Evolutionary conservation across 2,797 vertebrate species (phyloP), one percentile per base, ranked within the genome.

Genomic region (Anguilla anguilla): DNA sequence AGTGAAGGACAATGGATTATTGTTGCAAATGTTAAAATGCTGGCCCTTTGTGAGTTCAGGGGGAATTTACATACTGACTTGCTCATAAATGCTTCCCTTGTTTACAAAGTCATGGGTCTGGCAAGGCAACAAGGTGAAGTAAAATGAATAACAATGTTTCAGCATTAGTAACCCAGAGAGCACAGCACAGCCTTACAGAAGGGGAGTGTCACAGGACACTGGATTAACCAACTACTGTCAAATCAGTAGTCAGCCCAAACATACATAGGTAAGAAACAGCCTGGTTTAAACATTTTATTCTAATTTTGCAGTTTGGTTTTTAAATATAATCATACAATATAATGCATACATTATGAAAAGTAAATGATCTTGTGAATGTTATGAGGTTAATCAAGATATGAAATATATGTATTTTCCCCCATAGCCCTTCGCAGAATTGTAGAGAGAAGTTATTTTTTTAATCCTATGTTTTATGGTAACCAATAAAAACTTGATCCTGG

Each of bases 71-170:
- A 17, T 39, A 17, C 9, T 43, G 72, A 77, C 35, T 39, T 19
- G 11, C 72, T 17, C 31, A 39, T 77, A 43, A 43, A 77, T 1
- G 15, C 28, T 31, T 31, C 67, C 67, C 31, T 35, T 72, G 72
- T 77, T 39, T 77, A 22, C 72, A 77, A 77, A 77, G 35, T 43
- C 72, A 43, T 39, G 19, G 72, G 35, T 35, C 72, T 77, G 31
- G 72, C 31, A 74, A 35, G 31, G 28, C 69, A 39, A 43, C 72
- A 77, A 77, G 72, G 72, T 77, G 31, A 77, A 77, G 72, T 77
- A n/a, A 15, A 43, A 77, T 15, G 2, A 74, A 35, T 31, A 15
- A 57, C 55, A 17, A 43, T 39, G 35, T 43, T 39, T 77, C 35
- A 77, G 72, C 35, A 77, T 77, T 72, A 43, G 72, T 35, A 77